Evolutionary conservation across 2,797 vertebrate species (phyloP), one percentile per base, ranked within the genome.

Genomic region (Poeciliopsis paucimaculata): DNA sequence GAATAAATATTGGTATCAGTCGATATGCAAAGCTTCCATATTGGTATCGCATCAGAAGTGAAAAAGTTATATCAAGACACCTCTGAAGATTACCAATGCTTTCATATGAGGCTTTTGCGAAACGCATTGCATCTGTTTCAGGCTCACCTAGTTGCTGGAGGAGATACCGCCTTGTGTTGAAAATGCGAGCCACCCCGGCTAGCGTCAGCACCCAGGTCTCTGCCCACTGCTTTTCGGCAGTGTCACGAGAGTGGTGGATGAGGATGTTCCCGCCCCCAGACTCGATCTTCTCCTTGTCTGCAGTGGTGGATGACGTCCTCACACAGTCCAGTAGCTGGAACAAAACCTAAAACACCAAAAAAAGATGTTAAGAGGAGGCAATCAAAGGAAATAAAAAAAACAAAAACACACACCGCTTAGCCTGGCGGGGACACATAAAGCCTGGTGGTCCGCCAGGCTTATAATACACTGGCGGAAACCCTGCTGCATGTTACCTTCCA

Each of bases 251-350:
- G 93, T 99, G 98, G 91, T 99, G 98, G 90, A 99, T 99, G 64
- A 99, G 98, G 87, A 99, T 99, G 94, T 99, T 99, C 34, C 98
- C 98, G 43, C 98, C 98, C 41, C 98, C 98, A 0, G 98, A 99
- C 88, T 99, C 98, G 26, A 99, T 99, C 94, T 99, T 99, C 93
- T 99, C 98, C 93, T 99, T 99, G 93, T 99, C 98, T 0, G 98
- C 98, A 26, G 98, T 99, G 2, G 97, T 98, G 91, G 98, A 99
- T 8, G 98, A 98, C 34, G 96, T 97, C 92, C 98, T 94, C 89
- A 99, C 98, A 39, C 97, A 96, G 93, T 97, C 95, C 72, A 99
- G 84, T 36, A 99, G 95, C 90, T 98, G 97, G 95, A 99, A 99
- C 83, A 99, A 95, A 71, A 99, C 98, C 98, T 99, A 3, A 34